Percentiles rank a stretch among this genome's conserved stretches.
These are phyloP conservation scores for Aproaerema taeniolella DNA, from an alignment of 2,888 invertebrate species.

Conservation along the genomic window DNA sequence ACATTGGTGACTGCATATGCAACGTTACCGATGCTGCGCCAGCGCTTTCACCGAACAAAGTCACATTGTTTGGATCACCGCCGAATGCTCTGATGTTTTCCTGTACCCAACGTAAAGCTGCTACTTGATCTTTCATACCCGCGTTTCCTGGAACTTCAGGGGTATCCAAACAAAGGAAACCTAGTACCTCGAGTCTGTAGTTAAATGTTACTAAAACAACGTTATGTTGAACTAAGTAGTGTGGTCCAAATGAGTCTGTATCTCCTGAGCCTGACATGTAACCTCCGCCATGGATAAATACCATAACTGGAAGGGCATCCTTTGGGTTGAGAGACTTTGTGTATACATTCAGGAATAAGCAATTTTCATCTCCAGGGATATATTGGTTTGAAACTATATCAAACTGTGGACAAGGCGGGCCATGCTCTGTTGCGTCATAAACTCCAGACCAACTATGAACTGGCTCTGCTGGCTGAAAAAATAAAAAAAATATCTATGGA, in stretches of 20 bases:
- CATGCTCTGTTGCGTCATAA: neutral
- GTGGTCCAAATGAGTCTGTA: constrained; percentile 35
- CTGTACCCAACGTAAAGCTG: constrained; percentile 39
- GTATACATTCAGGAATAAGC: constrained; percentile 35
- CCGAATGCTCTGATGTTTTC: constrained; percentile 40
- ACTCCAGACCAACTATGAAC: neutral
- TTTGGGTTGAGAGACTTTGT: constrained; percentile 27
- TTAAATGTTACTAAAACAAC: constrained; percentile 53
- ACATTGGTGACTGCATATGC: constrained; percentile 47
- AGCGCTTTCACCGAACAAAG: constrained; percentile 49
- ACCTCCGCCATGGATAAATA: constrained; percentile 52
- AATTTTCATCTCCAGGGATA: neutral
- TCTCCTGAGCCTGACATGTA: constrained; percentile 42
- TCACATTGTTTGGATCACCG: constrained; percentile 38
- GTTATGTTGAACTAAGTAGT: constrained; percentile 45
- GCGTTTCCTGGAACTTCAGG: constrained; percentile 48
- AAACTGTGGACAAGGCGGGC: neutral
- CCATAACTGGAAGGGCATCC: constrained; percentile 44
- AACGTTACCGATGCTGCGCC: constrained; percentile 45
- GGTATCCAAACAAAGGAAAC: constrained; percentile 38
- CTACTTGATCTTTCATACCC: constrained; percentile 47
- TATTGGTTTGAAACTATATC: neutral
- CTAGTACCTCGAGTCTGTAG: constrained; percentile 47
- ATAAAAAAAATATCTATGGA: too few species aligned
- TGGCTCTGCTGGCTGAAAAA: neutral